These are phyloP conservation scores for Esox masquinongy DNA, from an alignment of 2,797 vertebrate species.

Conservation along the genomic window DNA sequence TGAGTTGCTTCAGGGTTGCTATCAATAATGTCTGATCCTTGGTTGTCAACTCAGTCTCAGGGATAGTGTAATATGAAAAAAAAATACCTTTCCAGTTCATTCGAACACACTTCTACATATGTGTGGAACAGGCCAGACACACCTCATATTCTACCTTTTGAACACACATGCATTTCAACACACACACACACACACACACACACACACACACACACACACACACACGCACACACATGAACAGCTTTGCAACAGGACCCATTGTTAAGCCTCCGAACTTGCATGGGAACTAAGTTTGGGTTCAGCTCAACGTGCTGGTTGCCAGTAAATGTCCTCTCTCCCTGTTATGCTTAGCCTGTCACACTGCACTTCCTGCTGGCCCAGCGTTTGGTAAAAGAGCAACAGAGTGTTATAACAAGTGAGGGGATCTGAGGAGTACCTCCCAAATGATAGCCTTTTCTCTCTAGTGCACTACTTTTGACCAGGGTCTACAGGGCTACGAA, in stretches of 20 bases:
- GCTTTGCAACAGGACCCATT: constrained; percentile 8
- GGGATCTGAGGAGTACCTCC: constrained; percentile 46
- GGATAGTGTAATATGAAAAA: too few relatives aligned
- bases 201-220: constrained; percentile 25
- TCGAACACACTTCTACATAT: too few relatives aligned
- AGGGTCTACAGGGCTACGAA: background rate
- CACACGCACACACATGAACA: constrained; percentile 30
- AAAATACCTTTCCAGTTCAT: too few relatives aligned
- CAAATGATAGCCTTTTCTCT: constrained; percentile 23
- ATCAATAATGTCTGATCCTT: too few relatives aligned
- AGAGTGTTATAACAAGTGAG: constrained; percentile 55
- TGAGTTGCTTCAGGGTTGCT: too few relatives aligned
- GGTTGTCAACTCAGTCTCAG: too few relatives aligned
- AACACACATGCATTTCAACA: too few relatives aligned
- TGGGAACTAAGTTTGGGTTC: constrained; percentile 17
- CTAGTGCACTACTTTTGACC: background rate
- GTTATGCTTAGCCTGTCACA: constrained; percentile 1
- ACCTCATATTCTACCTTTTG: too few relatives aligned
- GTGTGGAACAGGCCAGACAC: too few relatives aligned
- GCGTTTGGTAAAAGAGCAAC: constrained; percentile 9
- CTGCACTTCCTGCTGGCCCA: constrained; percentile 26
- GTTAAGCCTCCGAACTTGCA: constrained; percentile 5
- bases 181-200: constrained; percentile 19
- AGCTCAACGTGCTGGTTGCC: background rate
- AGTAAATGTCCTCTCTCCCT: constrained; percentile 6